Base-by-base conservation (phyloP, 2,888 invertebrate genomes). In the Herminia tarsipennalis region DNA sequence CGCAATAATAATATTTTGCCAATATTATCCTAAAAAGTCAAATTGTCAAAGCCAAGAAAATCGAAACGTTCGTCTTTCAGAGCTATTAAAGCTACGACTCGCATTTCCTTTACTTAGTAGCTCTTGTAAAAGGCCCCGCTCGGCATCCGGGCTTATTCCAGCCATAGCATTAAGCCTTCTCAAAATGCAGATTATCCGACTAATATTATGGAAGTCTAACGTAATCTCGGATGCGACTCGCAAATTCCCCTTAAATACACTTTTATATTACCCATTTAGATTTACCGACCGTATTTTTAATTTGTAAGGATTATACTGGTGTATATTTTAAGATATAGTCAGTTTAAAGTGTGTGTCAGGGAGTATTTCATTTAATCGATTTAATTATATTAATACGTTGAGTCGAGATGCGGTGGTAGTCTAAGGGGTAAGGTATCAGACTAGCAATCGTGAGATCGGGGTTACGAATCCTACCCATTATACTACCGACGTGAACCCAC, bases 171-270 rank as follows among this genome's bases (percentile, higher is more conserved):
- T 63, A 55, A 56, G 53, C 56, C 69, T 40, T 70, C 64, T 62
- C 54, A 64, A 70, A 70, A 64, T 60, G 53, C 52, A 67, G 70
- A 71, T 71, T 70, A 71, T 66, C 68, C 59, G 38, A 52, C 67
- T 70, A 67, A 66, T 70, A 71, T 71, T 57, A 62, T 50, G 50
- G 49, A 51, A 62, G 40, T 52, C 55, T 55, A 58, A 42, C 52
- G 57, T 71, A 60, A 67, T 67, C 62, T 56, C 34, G 25, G 51
- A 56, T 51, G 52, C 55, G 46, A 49, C 49, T 58, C 43, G 32
- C 45, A 47, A 52, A 58, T 45, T 40, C 47, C 38, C 42, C 30
- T 56, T 56, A 51, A 53, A 54, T 56, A 53, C 35, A 52, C 42
- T 56, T 53, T 56, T 44, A 24, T 42, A 40, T 35, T 36, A 51